phyloP scores from a whole-genome alignment of 1,140 invertebrate species.

The Neodiprion lecontei region DNA sequence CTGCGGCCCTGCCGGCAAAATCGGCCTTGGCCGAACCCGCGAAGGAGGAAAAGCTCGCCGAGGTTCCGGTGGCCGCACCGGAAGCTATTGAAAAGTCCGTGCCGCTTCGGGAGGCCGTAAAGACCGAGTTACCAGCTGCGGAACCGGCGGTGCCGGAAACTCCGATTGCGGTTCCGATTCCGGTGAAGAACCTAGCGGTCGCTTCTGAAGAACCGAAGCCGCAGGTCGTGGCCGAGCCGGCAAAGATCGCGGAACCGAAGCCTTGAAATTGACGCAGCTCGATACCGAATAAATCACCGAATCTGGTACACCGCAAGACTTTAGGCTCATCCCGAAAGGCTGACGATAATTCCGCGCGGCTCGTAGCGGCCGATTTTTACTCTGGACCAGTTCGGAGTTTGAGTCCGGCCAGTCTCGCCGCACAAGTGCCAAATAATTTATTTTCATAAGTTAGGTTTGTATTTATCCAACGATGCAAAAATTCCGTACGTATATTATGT shows the following conservation, averaged over 20 bases:
- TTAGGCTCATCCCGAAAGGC: neutral
- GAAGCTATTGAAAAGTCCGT: neutral
- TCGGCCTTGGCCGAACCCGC: neutral
- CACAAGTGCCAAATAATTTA: slow-evolving; percentile 5
- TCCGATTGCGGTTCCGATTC: neutral
- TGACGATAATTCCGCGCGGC: neutral
- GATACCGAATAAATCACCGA: neutral
- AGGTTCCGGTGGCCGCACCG: neutral
- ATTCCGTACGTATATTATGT: neutral
- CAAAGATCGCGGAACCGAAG: neutral
- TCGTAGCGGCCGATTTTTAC: neutral
- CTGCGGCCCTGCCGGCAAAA: neutral
- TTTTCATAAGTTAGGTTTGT: slow-evolving; percentile 4
- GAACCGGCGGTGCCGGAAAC: neutral
- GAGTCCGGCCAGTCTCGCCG: neutral
- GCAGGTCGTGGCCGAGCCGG: neutral
- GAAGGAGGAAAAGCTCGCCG: neutral
- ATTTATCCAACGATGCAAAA: neutral
- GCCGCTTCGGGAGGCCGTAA: neutral
- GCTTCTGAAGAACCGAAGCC: neutral
- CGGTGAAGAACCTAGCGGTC: neutral
- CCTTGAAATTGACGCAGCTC: neutral
- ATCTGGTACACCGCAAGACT: neutral
- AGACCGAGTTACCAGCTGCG: neutral
- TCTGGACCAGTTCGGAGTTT: neutral